Conservation (phyloP, 2,113 vertebrate genomes). For the Grantiella picta region DNA sequence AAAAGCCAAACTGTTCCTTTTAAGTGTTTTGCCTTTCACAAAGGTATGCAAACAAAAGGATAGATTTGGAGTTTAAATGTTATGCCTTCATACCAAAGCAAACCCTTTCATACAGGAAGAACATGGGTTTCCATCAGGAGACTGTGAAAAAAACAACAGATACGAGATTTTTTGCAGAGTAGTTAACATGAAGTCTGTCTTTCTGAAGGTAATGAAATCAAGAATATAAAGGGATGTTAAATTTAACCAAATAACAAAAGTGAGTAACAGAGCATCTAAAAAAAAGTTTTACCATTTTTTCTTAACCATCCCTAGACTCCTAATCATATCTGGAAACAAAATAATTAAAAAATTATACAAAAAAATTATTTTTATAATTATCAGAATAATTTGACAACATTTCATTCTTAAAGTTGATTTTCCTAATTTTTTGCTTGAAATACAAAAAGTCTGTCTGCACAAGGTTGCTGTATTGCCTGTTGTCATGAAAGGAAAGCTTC, state of each 20-base stretch:
- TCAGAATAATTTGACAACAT: not conserved
- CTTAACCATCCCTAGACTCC: not conserved
- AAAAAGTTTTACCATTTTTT: slow-evolving; percentile 30
- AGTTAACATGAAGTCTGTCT: not conserved
- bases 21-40: not conserved
- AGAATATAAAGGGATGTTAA: slow-evolving; percentile 17
- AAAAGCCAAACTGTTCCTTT: not conserved
- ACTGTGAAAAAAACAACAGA: not conserved
- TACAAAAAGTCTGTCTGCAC: not conserved
- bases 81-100: not conserved
- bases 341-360: not conserved
- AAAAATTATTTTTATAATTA: not conserved
- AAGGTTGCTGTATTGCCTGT: not conserved
- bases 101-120: not conserved
- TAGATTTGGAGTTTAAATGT: not conserved
- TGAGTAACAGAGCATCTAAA: not conserved
- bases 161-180: not conserved
- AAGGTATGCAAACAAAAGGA: not conserved
- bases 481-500: not conserved
- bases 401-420: not conserved
- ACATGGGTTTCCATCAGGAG: not conserved
- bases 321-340: not conserved
- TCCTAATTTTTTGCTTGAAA: not conserved
- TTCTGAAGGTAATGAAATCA: not conserved
- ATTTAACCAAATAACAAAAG: slow-evolving; percentile 32